Evolutionary conservation across 2,888 invertebrate genomes (phyloP).

Genomic region (Idaea dimidiata): DNA sequence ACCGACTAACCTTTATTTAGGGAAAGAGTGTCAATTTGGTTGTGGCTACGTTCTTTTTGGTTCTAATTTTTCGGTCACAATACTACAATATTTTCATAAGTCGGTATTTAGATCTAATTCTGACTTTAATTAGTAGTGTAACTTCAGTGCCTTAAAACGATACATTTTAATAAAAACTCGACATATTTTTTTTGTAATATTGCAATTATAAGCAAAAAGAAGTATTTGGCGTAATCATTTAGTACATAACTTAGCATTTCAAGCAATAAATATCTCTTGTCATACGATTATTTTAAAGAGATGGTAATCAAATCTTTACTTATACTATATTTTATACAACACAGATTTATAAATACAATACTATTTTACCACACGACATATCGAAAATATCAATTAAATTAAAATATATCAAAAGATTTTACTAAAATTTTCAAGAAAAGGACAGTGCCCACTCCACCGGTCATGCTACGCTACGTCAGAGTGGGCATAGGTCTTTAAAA

Average conservation of each 20-base stretch:
- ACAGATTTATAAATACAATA: background rate
- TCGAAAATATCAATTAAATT: slow-evolving; percentile 33
- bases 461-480: background rate
- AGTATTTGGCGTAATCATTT: background rate
- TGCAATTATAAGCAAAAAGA: background rate
- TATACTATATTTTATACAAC: background rate
- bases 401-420: background rate
- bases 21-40: too few relatives aligned
- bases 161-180: background rate
- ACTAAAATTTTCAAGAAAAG: slow-evolving; percentile 10
- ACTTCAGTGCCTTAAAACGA: background rate
- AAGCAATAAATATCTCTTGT: background rate
- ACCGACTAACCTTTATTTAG: too few relatives aligned
- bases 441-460: slow-evolving; percentile 8
- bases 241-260: background rate
- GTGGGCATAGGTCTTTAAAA: background rate
- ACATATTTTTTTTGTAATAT: too few relatives aligned
- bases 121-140: too few relatives aligned
- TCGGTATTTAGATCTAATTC: too few relatives aligned
- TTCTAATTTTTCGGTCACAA: too few relatives aligned
- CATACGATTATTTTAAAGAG: background rate
- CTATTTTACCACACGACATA: slow-evolving; percentile 37
- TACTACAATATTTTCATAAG: too few relatives aligned
- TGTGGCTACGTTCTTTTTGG: too few relatives aligned
- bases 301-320: background rate